Percentiles rank a stretch among this genome's conserved stretches.
These are phyloP conservation scores for Ethmia dodecea DNA, from an alignment of 2,888 invertebrate species.

Conservation along the genomic window DNA sequence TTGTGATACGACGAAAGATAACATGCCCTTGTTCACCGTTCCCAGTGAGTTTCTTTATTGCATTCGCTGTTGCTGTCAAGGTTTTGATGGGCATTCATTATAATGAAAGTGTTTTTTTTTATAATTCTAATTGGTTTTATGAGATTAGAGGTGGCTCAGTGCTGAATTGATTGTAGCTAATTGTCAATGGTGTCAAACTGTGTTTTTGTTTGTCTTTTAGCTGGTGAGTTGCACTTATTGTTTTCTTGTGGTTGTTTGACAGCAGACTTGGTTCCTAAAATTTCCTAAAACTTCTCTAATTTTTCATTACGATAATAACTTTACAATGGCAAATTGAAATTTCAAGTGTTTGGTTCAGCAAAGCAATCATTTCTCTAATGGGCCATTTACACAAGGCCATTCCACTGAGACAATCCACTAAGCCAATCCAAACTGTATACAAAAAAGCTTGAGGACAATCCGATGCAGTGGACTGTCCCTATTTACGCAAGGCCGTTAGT, in stretches of 20 bases:
- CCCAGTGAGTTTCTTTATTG: conserved; percentile 34
- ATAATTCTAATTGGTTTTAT: conserved; percentile 5
- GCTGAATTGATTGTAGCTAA: too few species aligned
- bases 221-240: conserved; percentile 42
- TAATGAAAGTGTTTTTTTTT: conserved; percentile 11
- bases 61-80: conserved; percentile 34
- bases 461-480: too few species aligned
- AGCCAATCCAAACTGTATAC: too few species aligned
- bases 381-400: too few species aligned
- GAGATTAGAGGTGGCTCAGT: conserved; percentile 17
- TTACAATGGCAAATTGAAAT: too few species aligned
- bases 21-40: conserved; percentile 58
- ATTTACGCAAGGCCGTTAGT: too few species aligned
- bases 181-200: conserved; percentile 62
- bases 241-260: too few species aligned
- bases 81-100: conserved; percentile 23
- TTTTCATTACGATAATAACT: neutral
- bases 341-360: too few species aligned
- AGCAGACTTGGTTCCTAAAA: neutral
- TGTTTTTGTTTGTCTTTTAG: conserved; percentile 56
- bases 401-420: too few species aligned
- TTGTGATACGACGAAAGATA: conserved; percentile 66
- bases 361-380: too few species aligned
- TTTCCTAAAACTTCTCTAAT: neutral
- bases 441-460: too few species aligned